A percentile compares a stretch with the other conserved stretches of the same genome.
phyloP scores from a whole-genome alignment of 2,797 vertebrate species.

The Clarias platycephalus region DNA sequence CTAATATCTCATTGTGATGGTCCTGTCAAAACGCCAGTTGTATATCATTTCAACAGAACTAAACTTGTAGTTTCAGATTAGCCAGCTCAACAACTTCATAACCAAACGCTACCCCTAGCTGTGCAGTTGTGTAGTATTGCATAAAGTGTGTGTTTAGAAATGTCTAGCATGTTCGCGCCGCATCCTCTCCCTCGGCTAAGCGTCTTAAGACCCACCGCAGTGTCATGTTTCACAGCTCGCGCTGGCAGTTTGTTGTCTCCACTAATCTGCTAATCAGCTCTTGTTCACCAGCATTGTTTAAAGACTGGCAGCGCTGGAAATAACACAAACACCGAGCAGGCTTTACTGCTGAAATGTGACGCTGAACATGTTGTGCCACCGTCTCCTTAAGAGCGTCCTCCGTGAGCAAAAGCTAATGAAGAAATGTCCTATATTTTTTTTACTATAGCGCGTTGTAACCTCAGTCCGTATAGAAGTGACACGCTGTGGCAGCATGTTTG shows the following conservation, averaged over 20 bases:
- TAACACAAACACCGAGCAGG: constrained; percentile 42
- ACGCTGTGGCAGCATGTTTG: background rate
- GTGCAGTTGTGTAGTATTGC: background rate
- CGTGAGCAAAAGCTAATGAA: constrained; percentile 3
- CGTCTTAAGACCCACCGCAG: constrained; percentile 30
- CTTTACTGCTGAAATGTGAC: constrained; percentile 21
- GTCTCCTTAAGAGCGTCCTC: constrained; percentile 8
- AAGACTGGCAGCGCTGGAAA: constrained; percentile 44
- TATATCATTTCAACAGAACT: constrained; percentile 1
- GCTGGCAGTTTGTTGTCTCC: constrained; percentile 39
- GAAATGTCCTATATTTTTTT: background rate
- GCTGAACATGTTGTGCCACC: constrained; percentile 27
- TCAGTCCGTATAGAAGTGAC: background rate
- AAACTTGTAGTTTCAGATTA: background rate
- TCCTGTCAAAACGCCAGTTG: constrained; percentile 11
- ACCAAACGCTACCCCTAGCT: too few species aligned
- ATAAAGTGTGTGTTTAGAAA: too few species aligned
- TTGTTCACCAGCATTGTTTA: constrained; percentile 36
- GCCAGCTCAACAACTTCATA: background rate
- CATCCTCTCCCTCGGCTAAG: background rate
- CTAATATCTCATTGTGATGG: constrained; percentile 24
- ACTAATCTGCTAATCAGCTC: constrained; percentile 54
- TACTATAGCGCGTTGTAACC: too few species aligned
- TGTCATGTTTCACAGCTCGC: constrained; percentile 24
- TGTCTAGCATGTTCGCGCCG: constrained; percentile 15